phyloP scores from a whole-genome alignment of 1,140 invertebrate species.

The Manduca sexta region DNA sequence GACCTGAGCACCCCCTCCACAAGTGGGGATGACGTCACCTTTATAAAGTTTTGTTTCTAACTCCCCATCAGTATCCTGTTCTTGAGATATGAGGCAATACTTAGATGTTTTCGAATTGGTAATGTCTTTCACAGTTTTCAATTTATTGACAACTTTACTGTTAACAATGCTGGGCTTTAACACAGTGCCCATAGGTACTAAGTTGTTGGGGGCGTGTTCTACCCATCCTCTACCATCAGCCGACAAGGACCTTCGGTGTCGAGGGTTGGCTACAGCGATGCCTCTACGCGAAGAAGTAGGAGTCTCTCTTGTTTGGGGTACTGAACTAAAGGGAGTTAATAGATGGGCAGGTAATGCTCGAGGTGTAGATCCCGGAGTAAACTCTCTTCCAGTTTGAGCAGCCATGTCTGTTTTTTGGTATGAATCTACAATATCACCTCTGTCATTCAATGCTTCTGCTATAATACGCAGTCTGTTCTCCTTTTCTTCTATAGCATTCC shows the following conservation, averaged over 20 bases:
- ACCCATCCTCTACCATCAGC: conserved; percentile 87
- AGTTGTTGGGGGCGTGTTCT: conserved; percentile 87
- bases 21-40: conserved; percentile 93
- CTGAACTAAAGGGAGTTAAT: conserved; percentile 56
- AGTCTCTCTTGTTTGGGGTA: conserved; percentile 40
- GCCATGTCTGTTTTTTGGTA: conserved; percentile 41
- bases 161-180: conserved; percentile 89
- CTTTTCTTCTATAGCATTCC: conserved; percentile 73
- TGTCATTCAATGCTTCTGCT: conserved; percentile 45
- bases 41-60: conserved; percentile 95
- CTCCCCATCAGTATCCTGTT: conserved; percentile 92
- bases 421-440: conserved; percentile 34
- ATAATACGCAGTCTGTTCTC: conserved; percentile 68
- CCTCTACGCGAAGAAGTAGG: conserved; percentile 63
- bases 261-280: conserved; percentile 79
- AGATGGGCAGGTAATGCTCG: conserved; percentile 60
- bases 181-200: conserved; percentile 86
- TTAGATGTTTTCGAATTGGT: conserved; percentile 84
- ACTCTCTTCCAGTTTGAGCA: conserved; percentile 51
- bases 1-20: conserved; percentile 94
- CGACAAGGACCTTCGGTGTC: conserved; percentile 86
- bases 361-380: conserved; percentile 58
- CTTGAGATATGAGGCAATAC: conserved; percentile 94
- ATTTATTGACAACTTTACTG: conserved; percentile 87
- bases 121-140: conserved; percentile 82